These are phyloP conservation scores for Mirza zaza DNA, from an alignment of 2,113 vertebrate genomes.

Conservation along the genomic window DNA sequence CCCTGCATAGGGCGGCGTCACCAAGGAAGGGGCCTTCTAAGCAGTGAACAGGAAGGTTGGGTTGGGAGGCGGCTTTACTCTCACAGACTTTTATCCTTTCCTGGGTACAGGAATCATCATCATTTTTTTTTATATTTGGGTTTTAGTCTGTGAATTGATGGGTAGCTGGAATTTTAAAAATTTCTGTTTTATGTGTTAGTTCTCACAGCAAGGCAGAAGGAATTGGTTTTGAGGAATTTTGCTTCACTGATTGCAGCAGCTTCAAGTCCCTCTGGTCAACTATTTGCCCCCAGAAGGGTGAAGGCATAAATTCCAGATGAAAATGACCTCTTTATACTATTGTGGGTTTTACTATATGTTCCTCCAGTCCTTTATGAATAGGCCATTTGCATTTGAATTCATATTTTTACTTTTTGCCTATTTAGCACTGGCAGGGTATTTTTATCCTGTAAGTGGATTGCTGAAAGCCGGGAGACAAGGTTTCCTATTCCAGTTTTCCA, in stretches of 20 bases:
- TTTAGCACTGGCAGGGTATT: not conserved
- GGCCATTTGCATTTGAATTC: not conserved
- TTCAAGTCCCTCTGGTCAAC: no score
- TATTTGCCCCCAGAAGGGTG: no score
- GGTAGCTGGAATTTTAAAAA: no score
- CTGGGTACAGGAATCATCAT: no score
- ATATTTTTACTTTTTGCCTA: not conserved
- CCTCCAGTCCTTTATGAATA: not conserved
- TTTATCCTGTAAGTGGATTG: not conserved
- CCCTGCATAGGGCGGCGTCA: not conserved
- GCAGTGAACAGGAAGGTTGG: not conserved
- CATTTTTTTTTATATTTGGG: not conserved
- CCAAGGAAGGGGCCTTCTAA: not conserved
- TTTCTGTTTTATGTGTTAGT: no score
- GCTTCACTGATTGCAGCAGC: not conserved
- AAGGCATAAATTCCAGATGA: not conserved
- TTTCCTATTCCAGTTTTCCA: not conserved
- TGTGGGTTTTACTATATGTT: not conserved
- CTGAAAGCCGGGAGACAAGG: not conserved
- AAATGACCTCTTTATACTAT: no score
- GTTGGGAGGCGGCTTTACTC: not conserved
- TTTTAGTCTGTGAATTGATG: not conserved
- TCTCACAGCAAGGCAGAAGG: not conserved
- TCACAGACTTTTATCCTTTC: not conserved
- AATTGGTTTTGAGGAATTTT: not conserved